phyloP scores from a whole-genome alignment of 1,140 invertebrate genomes.

The Calliphora vicina region DNA sequence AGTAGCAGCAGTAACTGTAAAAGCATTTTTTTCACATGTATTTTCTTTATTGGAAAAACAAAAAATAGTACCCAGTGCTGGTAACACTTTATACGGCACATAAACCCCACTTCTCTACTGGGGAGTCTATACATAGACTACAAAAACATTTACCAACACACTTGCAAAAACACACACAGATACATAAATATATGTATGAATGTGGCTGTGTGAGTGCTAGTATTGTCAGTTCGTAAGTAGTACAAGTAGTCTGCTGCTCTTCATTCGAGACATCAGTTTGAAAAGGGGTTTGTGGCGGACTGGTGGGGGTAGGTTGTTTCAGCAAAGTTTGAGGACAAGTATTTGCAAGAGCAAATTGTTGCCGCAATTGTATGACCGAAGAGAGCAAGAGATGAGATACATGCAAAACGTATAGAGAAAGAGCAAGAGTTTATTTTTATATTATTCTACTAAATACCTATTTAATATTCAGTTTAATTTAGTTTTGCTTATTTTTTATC shows the following conservation, averaged over 20 bases:
- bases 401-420: neutral
- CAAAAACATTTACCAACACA: no score
- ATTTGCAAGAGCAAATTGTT: constrained; percentile 13
- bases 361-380: neutral
- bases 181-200: neutral
- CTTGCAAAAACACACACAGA: neutral
- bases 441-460: neutral
- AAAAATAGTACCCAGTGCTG: neutral
- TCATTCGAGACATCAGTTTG: neutral
- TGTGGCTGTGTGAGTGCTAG: neutral
- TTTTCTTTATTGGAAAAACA: neutral
- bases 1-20: neutral
- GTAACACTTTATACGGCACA: neutral
- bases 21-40: neutral
- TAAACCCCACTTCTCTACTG: constrained; percentile 3
- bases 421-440: neutral
- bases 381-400: neutral
- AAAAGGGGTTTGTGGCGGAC: neutral
- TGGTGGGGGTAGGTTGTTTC: neutral
- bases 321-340: neutral
- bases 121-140: neutral
- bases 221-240: neutral
- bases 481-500: neutral
- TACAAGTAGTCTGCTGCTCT: constrained; percentile 8
- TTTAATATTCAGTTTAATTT: neutral